These are phyloP conservation scores for Echeneis naucrates DNA, from an alignment of 2,797 vertebrate species.

Conservation along the genomic window DNA sequence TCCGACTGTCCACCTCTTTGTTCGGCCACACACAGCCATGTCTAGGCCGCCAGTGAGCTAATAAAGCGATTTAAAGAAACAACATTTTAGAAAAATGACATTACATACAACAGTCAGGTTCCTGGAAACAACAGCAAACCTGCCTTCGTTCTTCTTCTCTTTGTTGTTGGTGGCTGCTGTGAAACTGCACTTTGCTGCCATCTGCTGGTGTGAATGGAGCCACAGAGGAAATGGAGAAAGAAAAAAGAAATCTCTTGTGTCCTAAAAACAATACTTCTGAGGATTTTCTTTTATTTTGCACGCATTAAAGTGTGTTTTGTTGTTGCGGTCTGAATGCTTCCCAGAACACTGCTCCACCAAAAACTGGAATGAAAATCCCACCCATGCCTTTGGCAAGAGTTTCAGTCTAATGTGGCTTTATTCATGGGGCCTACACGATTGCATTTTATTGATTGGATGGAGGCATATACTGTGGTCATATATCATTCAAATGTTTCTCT, in stretches of 20 bases:
- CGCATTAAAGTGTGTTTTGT: not conserved
- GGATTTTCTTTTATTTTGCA: not conserved
- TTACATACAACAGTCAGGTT: not conserved
- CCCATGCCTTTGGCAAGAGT: constrained; percentile 10
- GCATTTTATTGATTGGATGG: constrained; percentile 16
- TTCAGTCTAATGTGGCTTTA: constrained; percentile 32
- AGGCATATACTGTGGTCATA: constrained; percentile 10
- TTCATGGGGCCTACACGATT: constrained; percentile 17
- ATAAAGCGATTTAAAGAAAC: not conserved
- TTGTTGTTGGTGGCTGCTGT: not conserved
- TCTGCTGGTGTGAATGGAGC: constrained; percentile 1
- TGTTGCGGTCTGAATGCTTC: constrained; percentile 3
- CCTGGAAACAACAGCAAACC: not conserved
- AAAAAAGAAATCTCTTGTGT: not conserved
- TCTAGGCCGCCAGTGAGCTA: not conserved
- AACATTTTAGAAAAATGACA: constrained; percentile 18
- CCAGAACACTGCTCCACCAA: not conserved
- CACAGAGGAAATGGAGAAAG: no score
- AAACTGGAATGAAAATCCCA: not conserved
- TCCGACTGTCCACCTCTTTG: not conserved
- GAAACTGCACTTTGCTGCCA: constrained; percentile 7
- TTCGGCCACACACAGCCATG: constrained; percentile 40
- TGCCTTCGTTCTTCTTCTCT: constrained; percentile 45
- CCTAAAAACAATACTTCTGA: not conserved
- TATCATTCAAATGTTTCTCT: not conserved